Conservation (phyloP, 2,888 invertebrate species). For the Acronicta leporina region DNA sequence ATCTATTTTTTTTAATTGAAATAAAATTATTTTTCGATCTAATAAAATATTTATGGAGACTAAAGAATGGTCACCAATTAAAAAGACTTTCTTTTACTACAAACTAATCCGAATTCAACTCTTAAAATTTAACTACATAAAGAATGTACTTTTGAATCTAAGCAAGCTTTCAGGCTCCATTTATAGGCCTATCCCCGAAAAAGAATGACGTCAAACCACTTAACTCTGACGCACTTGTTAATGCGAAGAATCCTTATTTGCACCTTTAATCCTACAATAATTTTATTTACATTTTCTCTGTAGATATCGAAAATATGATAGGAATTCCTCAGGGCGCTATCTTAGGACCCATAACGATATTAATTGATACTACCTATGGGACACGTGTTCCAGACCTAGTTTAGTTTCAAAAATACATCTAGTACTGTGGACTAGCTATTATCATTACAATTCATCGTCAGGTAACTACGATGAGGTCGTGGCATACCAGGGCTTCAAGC, state of each 20-base stretch:
- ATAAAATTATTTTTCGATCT: too few relatives aligned
- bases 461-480: background rate
- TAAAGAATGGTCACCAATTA: too few relatives aligned
- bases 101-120: background rate
- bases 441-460: slow-evolving; percentile 8
- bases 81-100: background rate
- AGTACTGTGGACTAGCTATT: slow-evolving; percentile 25
- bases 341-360: slow-evolving; percentile 15
- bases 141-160: slow-evolving; percentile 14
- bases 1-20: too few relatives aligned
- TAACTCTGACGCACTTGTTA: too few relatives aligned
- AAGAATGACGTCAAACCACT: too few relatives aligned
- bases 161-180: slow-evolving; percentile 3
- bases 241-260: too few relatives aligned
- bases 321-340: slow-evolving; percentile 6
- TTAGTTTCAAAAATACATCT: slow-evolving; percentile 12
- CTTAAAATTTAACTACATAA: slow-evolving; percentile 10
- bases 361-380: background rate
- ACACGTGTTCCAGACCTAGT: background rate
- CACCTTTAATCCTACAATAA: background rate
- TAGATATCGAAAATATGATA: background rate
- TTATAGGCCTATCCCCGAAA: background rate
- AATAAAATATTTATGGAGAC: too few relatives aligned
- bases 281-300: background rate
- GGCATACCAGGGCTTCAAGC: slow-evolving; percentile 89